Base-by-base conservation (phyloP, 2,113 vertebrate species). In the Caranx melampygus region DNA sequence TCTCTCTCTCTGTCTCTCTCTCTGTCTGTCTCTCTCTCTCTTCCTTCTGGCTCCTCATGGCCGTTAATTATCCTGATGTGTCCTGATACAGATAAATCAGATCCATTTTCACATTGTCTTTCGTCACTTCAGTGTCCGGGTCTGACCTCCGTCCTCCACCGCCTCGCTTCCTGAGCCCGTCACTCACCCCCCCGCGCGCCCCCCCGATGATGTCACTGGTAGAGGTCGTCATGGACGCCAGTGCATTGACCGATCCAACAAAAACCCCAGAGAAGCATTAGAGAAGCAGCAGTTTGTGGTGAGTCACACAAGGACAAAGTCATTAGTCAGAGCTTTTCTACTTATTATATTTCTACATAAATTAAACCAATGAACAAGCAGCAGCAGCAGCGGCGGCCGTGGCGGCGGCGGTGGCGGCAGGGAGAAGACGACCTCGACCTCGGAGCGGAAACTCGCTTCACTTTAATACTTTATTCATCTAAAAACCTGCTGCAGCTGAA, bases 231-330 rank as follows among this genome's bases (percentile, higher is more conserved):
- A 26, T 26, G 26, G 26, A 26, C 26, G 26, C 26, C 26, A 26
- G 26, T 26, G 2, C 20, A 49, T 45, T 47, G 78, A 64, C 60
- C 18, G 0, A 20, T 37, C 67, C 67, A 34, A 35, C 26, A 40
- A 84, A 84, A 60, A 33, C 31, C 65, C 40, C 55, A 58, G 70
- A 66, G 70, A 75, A 15, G 60, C 70, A 71, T 55, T n/a, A 45
- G 16, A 63, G 62, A 74, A 1, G 15, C 26, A 26, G 7, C n/a
- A 5, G 47, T 18, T 13, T 75, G 55, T 33, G 14, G 31, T n/a
- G 26, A 47, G 59, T 14, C 42, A 45, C 45, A 2, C 26, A 34
- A 16, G 66, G 51, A 26, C 51, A 2, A 21, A 26, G 5, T 20
- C 26, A 13, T 31, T 2, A 57, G 3, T 62, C 34, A 6, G 0